These are phyloP conservation scores for Toxotes lorentzi DNA, from an alignment of 2,797 vertebrate species.

Conservation along the genomic window DNA sequence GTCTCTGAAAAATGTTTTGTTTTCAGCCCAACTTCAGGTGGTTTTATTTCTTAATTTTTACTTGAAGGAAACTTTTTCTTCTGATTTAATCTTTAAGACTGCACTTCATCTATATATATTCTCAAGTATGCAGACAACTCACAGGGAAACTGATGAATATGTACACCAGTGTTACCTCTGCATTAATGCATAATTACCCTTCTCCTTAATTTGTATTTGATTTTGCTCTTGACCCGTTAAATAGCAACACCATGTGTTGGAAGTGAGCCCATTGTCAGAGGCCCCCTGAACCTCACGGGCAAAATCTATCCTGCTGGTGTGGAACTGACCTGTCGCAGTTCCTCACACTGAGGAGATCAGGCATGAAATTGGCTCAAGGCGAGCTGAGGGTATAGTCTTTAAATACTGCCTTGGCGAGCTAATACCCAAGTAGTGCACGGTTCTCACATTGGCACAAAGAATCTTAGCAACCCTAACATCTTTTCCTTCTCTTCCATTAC, in stretches of 20 bases:
- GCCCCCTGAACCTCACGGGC: constrained; percentile 48
- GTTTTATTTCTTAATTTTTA: background rate
- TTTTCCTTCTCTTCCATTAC: constrained; percentile 51
- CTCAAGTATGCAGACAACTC: constrained; percentile 39
- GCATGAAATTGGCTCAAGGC: constrained; percentile 82
- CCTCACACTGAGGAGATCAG: constrained; percentile 76
- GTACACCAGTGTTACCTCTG: constrained; percentile 40
- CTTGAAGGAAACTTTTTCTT: background rate
- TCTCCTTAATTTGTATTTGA: constrained; percentile 58
- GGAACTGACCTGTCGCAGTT: constrained; percentile 72
- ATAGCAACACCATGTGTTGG: constrained; percentile 52
- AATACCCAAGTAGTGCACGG: constrained; percentile 43
- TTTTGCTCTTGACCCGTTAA: constrained; percentile 72
- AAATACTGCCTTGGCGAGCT: constrained; percentile 61
- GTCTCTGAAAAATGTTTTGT: background rate
- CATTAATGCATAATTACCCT: constrained; percentile 55
- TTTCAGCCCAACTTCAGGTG: background rate
- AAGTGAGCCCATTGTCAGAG: constrained; percentile 59
- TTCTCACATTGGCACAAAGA: constrained; percentile 48
- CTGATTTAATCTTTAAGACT: background rate
- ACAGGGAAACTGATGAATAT: constrained; percentile 63
- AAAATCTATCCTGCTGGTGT: constrained; percentile 65
- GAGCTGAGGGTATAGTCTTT: constrained; percentile 71
- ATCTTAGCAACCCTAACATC: constrained; percentile 46
- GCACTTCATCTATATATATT: constrained; percentile 19